These are phyloP conservation scores for Gibbula magus DNA, from an alignment of 2,888 invertebrate genomes.

Conservation along the genomic window DNA sequence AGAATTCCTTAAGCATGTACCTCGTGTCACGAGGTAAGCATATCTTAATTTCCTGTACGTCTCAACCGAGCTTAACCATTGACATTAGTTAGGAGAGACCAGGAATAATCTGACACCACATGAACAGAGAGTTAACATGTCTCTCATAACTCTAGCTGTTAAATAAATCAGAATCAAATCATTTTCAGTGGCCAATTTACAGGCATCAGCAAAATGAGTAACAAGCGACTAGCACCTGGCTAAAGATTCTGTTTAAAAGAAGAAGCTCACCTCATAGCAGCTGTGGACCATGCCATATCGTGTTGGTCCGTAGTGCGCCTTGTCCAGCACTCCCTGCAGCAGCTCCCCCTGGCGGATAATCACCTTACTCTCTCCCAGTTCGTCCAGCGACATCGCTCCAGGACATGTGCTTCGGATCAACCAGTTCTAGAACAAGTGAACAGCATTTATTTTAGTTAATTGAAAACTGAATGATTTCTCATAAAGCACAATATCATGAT, in stretches of 20 bases:
- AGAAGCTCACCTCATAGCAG: slow-evolving; percentile 84
- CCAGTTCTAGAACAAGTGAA: slow-evolving; percentile 14
- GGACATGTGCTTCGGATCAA: neutral
- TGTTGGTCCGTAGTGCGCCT: slow-evolving; percentile 96
- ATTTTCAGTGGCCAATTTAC: too few relatives aligned
- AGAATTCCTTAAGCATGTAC: too few relatives aligned
- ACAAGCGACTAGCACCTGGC: too few relatives aligned
- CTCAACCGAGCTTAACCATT: too few relatives aligned
- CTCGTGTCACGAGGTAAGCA: too few relatives aligned
- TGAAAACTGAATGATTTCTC: neutral
- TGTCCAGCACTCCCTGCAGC: slow-evolving; percentile 93
- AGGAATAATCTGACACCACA: too few relatives aligned
- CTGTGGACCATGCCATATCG: slow-evolving; percentile 95
- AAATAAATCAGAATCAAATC: too few relatives aligned
- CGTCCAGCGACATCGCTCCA: slow-evolving; percentile 70
- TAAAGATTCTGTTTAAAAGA: neutral
- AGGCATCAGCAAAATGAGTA: too few relatives aligned
- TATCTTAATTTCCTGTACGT: too few relatives aligned
- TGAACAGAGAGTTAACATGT: neutral
- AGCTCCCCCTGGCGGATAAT: slow-evolving; percentile 91
- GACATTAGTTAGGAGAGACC: neutral
- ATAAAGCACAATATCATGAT: too few relatives aligned
- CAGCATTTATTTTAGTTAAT: neutral
- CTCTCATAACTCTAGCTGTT: too few relatives aligned
- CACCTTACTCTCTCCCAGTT: slow-evolving; percentile 93